These are phyloP conservation scores for Nymphalis polychloros DNA, from an alignment of 2,888 invertebrate genomes.

Conservation along the genomic window DNA sequence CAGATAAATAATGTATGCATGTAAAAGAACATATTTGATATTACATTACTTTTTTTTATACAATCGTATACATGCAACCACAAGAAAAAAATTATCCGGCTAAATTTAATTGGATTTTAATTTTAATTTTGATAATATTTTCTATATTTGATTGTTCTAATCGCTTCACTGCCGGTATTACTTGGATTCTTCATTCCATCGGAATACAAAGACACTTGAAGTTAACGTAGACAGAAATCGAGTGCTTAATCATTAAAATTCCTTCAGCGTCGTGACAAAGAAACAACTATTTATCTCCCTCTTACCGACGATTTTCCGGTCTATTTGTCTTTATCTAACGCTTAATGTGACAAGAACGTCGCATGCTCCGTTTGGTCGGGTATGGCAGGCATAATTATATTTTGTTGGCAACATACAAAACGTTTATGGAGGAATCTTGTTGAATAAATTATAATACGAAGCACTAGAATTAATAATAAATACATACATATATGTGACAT, in stretches of 20 bases:
- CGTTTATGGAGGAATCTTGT: constrained; percentile 27
- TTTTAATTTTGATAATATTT: too few species aligned
- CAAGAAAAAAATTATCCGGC: too few species aligned
- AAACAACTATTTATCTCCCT: constrained; percentile 70
- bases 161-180: too few species aligned
- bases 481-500: too few species aligned
- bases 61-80: too few species aligned
- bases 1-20: too few species aligned
- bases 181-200: constrained; percentile 1
- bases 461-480: neutral
- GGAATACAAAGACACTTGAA: constrained; percentile 32
- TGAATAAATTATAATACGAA: constrained; percentile 11
- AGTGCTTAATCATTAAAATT: constrained; percentile 75
- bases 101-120: too few species aligned
- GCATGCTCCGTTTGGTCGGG: constrained; percentile 77
- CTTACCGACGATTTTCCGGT: constrained; percentile 74
- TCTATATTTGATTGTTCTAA: too few species aligned
- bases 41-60: too few species aligned
- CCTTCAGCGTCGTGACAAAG: constrained; percentile 59
- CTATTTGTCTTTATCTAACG: constrained; percentile 79
- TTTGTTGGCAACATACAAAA: constrained; percentile 40
- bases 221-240: constrained; percentile 20
- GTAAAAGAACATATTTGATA: too few species aligned
- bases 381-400: constrained; percentile 51
- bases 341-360: constrained; percentile 76